Conservation (phyloP, 2,888 invertebrate genomes). For the Teleiodes luculella region DNA sequence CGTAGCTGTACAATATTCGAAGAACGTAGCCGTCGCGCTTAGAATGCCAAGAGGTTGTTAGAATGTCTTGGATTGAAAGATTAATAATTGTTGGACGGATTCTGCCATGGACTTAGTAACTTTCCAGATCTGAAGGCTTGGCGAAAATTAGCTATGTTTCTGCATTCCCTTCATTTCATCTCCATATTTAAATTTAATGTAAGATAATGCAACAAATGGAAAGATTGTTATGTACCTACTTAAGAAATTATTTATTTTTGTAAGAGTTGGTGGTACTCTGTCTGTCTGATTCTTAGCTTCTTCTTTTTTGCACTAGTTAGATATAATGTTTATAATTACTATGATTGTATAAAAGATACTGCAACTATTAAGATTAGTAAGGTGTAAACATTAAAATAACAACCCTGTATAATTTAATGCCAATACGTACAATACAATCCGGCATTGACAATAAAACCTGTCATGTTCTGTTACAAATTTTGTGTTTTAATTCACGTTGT, state of each 20-base stretch:
- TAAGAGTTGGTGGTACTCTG: neutral
- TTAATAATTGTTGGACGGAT: too few species aligned
- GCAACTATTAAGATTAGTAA: neutral
- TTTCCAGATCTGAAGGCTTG: too few species aligned
- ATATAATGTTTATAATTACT: neutral
- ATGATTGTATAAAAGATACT: conserved; percentile 17
- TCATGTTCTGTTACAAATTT: conserved; percentile 18
- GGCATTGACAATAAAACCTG: conserved; percentile 17
- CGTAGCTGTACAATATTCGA: too few species aligned
- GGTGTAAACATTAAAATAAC: neutral
- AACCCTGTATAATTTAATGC: conserved; percentile 13
- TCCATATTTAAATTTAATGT: too few species aligned
- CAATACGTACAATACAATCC: too few species aligned
- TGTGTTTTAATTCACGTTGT: conserved; percentile 2
- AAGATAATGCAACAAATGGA: too few species aligned
- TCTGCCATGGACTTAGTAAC: too few species aligned
- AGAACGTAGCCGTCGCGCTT: neutral
- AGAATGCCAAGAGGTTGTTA: too few species aligned
- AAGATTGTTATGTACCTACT: neutral
- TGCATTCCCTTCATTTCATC: too few species aligned
- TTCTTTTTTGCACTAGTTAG: neutral
- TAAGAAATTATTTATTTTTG: conserved; percentile 1
- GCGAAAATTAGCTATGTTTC: too few species aligned
- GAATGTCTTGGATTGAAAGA: too few species aligned
- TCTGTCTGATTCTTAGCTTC: neutral